phyloP scores from a whole-genome alignment of 2,113 vertebrate species.

The Procavia capensis region DNA sequence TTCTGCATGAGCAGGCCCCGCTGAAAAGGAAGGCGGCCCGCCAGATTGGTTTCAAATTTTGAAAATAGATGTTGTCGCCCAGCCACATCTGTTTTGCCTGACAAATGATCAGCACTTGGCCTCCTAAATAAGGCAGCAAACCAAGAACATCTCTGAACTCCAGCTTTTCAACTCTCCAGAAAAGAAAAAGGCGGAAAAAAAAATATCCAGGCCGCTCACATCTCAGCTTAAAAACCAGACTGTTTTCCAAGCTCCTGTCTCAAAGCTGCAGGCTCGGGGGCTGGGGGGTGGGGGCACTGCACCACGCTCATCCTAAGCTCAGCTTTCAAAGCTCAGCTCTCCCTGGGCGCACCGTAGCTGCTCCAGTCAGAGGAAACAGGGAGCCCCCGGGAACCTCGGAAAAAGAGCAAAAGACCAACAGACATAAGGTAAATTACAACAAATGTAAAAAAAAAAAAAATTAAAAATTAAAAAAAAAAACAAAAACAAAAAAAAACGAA shows the following conservation, averaged over 20 bases:
- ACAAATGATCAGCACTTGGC: constrained; percentile 84
- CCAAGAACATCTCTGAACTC: constrained; percentile 76
- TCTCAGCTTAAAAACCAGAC: neutral
- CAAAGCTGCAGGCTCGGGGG: neutral
- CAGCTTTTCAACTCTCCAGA: constrained; percentile 68
- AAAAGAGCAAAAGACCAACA: neutral
- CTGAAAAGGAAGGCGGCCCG: constrained; percentile 85
- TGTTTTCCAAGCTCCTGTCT: neutral
- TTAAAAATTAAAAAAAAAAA: too few species aligned
- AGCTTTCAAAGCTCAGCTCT: neutral
- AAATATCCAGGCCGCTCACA: neutral
- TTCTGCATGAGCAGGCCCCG: constrained; percentile 87
- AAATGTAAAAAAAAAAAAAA: neutral
- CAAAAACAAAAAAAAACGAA: too few species aligned
- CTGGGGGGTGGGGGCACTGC: too few species aligned
- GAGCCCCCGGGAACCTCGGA: neutral
- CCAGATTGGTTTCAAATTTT: constrained; percentile 90
- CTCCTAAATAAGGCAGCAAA: constrained; percentile 72
- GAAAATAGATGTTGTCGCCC: constrained; percentile 90
- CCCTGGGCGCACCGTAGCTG: fast-evolving
- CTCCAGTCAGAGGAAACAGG: fast-evolving
- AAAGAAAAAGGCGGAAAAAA: neutral
- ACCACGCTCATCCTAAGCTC: neutral
- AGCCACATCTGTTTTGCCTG: constrained; percentile 90
- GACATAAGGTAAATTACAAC: fast-evolving